A percentile compares a stretch with the other conserved stretches of the same genome.
phyloP scores from a whole-genome alignment of 2,113 vertebrate genomes.

The Platanista minor region DNA sequence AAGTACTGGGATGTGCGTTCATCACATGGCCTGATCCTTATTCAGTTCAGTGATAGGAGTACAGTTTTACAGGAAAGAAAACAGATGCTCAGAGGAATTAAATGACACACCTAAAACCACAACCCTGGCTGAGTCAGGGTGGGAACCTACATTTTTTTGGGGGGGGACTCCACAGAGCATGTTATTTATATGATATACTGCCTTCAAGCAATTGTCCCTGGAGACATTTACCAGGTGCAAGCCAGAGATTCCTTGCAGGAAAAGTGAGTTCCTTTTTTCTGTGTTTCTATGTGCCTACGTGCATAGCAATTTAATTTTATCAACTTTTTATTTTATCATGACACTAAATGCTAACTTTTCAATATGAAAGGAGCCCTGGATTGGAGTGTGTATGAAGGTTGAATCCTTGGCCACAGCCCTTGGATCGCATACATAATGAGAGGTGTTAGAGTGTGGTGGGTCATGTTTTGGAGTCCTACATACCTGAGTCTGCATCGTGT shows the following conservation, averaged over 20 bases:
- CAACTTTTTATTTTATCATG: background rate
- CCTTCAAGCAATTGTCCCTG: background rate
- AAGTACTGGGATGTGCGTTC: background rate
- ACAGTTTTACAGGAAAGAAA: background rate
- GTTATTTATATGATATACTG: background rate
- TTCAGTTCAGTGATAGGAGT: background rate
- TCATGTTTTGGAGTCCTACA: background rate
- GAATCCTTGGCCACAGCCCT: background rate
- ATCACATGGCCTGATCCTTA: background rate
- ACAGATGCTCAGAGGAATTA: background rate
- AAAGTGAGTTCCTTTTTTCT: background rate
- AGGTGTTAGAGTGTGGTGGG: background rate
- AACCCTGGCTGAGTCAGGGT: background rate
- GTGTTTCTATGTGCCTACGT: background rate
- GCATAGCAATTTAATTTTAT: background rate
- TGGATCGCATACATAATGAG: background rate
- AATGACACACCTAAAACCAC: background rate
- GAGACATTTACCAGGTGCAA: background rate
- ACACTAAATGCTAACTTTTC: background rate
- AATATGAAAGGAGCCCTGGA: background rate
- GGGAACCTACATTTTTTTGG: background rate
- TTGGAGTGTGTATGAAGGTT: background rate
- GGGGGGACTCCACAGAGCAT: background rate
- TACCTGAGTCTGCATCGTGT: background rate
- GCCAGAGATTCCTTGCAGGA: background rate